Evolutionary conservation across 2,888 invertebrate genomes (phyloP), one percentile per base, ranked within the genome.

Genomic region (Caenorhabditis uteleia): DNA sequence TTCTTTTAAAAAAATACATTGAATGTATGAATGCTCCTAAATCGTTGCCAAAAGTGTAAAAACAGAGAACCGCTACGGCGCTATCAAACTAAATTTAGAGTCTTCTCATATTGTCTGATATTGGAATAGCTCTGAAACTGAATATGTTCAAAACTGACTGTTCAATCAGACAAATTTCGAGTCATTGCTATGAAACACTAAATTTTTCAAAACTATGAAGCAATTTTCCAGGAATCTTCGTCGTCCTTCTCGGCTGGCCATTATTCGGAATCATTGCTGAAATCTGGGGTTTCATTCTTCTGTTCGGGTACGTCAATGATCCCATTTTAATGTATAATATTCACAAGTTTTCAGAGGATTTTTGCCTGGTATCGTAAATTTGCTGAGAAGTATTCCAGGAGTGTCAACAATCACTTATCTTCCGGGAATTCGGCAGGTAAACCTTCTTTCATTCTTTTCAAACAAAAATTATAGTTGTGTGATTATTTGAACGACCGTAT

Each of bases 211-310:
- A 92, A 0, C 85, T 89, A 1, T 90, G 91, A 0, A n/a, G n/a
- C n/a, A 95, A 95, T 86, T 91, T 95, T 82, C 91, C 92, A 14
- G 98, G 98, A 2, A 92, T 98, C 75, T 84, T 90, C 5, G 88
- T 95, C 47, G 95, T 99, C 25, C 87, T 98, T 12, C 84, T 95
- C 31, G 97, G 97, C 10, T 98, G 92, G 91, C 97, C 98, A 0
- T 87, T 98, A 75, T 86, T 95, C 55, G 98, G 98, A 62, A 98
- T 99, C 92, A 87, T 93, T 40, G 88, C 95, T 74, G 98, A 98
- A 87, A 89, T 91, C 38, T 98, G 98, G 86, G 98, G 98, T 70
- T 97, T 98, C 85, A 86, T 97, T 65, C 79, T 87, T 18, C 82
- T 88, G 42, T 88, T 88, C 78, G 87, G 87, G 88, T 88, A 75